phyloP scores from a whole-genome alignment of 2,797 vertebrate genomes.

The Sebastes trivittatus region DNA sequence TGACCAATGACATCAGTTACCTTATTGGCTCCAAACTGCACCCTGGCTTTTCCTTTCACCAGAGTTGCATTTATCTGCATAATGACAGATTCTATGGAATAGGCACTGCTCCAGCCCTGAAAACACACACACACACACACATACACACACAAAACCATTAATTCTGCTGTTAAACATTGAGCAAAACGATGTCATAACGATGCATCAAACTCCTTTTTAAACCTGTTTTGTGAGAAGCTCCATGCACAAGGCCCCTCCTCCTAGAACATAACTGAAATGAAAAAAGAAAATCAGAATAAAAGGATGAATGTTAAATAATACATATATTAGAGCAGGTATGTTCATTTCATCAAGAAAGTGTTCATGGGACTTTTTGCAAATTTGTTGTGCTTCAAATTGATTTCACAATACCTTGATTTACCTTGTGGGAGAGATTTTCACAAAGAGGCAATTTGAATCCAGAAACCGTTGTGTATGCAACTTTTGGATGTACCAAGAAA shows the following conservation, averaged over 20 bases:
- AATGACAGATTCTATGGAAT: conserved; percentile 98
- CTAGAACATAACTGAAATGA: conserved; percentile 91
- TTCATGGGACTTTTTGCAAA: conserved; percentile 7
- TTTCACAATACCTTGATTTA: not conserved
- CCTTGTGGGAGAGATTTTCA: not conserved
- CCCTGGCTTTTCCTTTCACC: conserved; percentile 98
- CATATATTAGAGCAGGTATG: not conserved
- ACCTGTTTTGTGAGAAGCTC: conserved; percentile 99
- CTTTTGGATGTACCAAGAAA: not conserved
- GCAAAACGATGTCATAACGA: not conserved
- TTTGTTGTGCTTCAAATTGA: not conserved
- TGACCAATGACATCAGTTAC: conserved; percentile 71
- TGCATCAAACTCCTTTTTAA: not conserved
- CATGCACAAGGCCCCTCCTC: conserved; percentile 98
- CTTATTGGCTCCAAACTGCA: conserved; percentile 99
- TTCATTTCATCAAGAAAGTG: not conserved
- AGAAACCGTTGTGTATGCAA: not conserved
- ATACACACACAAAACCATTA: not conserved
- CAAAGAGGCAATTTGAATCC: not conserved
- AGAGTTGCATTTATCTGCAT: conserved; percentile 99
- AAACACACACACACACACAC: conserved; percentile 9
- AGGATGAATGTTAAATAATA: not conserved
- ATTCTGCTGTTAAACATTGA: not conserved
- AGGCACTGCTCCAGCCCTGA: conserved; percentile 99
- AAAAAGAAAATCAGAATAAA: not conserved